These are phyloP conservation scores for Seriola dumerili DNA, from an alignment of 2,113 vertebrate species.

Conservation along the genomic window DNA sequence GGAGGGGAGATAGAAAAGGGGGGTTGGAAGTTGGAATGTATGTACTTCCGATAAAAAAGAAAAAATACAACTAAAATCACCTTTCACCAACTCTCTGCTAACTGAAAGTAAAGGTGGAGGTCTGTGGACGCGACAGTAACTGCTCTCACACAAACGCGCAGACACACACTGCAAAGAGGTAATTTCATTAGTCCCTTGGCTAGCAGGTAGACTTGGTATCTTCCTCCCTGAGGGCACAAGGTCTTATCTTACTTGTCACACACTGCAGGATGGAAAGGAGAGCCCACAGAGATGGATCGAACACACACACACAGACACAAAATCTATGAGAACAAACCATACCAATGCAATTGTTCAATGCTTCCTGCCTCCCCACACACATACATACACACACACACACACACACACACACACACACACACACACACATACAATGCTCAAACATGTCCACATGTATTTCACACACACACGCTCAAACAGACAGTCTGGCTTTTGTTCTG, in stretches of 20 bases:
- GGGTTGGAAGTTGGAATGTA: background rate
- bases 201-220: conserved; percentile 52
- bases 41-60: background rate
- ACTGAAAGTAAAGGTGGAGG: background rate
- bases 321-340: background rate
- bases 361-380: conserved; percentile 5
- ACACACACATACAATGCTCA: background rate
- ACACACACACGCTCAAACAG: conserved; percentile 50
- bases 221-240: conserved; percentile 39
- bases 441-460: conserved; percentile 37
- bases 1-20: background rate
- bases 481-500: conserved; percentile 42
- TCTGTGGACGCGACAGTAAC: background rate
- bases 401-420: background rate
- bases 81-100: background rate
- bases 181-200: conserved; percentile 57
- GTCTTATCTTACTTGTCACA: conserved; percentile 69
- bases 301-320: background rate
- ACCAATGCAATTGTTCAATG: conserved; percentile 6
- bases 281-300: conserved; percentile 30
- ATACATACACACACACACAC: background rate
- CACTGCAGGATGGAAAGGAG: conserved; percentile 45
- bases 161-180: conserved; percentile 31
- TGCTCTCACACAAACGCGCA: background rate
- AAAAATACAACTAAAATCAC: background rate